Evolutionary conservation across 2,888 invertebrate species (phyloP).

Genomic region (Orthonevra nobilis): DNA sequence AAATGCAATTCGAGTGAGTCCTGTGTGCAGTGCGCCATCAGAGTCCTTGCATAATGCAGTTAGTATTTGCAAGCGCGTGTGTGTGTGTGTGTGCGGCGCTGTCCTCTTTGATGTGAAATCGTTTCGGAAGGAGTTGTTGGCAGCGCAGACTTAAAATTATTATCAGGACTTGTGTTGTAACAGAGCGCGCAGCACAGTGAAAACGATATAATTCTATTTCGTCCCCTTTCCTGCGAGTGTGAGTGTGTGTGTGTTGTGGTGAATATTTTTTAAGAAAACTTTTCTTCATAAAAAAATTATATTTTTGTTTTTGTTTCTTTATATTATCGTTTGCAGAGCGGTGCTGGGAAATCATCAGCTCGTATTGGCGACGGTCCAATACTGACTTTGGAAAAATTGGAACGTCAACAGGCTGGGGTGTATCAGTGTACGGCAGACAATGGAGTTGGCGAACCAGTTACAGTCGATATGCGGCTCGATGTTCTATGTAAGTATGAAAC

Average conservation of each 20-base stretch:
- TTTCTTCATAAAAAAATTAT: constrained; percentile 33
- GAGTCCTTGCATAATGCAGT: constrained; percentile 65
- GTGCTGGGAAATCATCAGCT: constrained; percentile 79
- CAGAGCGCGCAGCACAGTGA: background rate
- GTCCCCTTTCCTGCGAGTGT: constrained; percentile 16
- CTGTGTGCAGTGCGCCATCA: constrained; percentile 21
- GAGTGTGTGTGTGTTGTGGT: constrained; percentile 21
- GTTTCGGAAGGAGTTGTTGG: background rate
- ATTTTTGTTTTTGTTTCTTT: constrained; percentile 12
- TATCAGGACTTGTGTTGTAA: constrained; percentile 28
- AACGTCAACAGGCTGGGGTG: constrained; percentile 84
- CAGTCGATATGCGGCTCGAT: constrained; percentile 85
- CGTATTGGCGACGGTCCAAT: constrained; percentile 84
- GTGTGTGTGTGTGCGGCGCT: background rate
- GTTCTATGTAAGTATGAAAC: constrained; percentile 86
- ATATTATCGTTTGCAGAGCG: constrained; percentile 75
- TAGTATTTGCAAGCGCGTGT: background rate
- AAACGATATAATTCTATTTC: constrained; percentile 29
- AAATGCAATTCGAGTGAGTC: constrained; percentile 55
- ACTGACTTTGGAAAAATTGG: constrained; percentile 84
- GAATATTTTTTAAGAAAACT: too few species aligned
- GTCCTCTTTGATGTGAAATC: constrained; percentile 2
- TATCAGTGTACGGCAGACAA: constrained; percentile 87
- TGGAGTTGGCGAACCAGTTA: constrained; percentile 84
- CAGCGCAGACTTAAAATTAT: constrained; percentile 46